phyloP scores from a whole-genome alignment of 2,797 vertebrate genomes.

The Myotis pilosus region DNA sequence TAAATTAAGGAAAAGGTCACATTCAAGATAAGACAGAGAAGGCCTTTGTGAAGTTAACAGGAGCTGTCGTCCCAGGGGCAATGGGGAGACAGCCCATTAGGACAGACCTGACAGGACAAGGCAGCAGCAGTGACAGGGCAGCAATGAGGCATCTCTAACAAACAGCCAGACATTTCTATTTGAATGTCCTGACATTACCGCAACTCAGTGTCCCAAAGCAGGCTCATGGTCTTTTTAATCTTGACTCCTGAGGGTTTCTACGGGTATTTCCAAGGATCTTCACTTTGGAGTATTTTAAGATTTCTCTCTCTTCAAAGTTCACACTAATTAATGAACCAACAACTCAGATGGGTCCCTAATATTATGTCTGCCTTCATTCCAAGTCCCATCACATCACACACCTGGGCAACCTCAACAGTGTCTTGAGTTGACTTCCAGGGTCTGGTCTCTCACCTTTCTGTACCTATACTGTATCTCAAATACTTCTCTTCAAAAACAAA shows the following conservation, averaged over 20 bases:
- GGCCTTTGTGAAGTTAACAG: constrained; percentile 42
- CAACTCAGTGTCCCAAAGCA: not conserved
- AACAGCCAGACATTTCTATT: constrained; percentile 23
- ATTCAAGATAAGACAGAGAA: constrained; percentile 42
- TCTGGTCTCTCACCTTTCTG: not conserved
- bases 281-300: not conserved
- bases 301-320: constrained; percentile 25
- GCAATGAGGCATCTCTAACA: not conserved
- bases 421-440: not conserved
- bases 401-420: not conserved
- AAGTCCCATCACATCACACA: not conserved
- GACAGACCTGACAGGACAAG: constrained; percentile 7
- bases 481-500: not conserved
- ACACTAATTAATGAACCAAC: not conserved
- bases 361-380: not conserved
- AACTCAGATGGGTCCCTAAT: not conserved
- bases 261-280: not conserved
- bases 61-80: constrained; percentile 30
- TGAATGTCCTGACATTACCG: not conserved
- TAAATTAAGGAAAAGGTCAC: constrained; percentile 67
- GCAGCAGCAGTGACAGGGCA: not conserved
- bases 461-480: not conserved
- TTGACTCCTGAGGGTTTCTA: not conserved
- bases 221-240: not conserved
- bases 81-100: constrained; percentile 35